Evolutionary conservation across 2,797 vertebrate genomes (phyloP), one percentile per base, ranked within the genome.

Genomic region (Mareca strepera): DNA sequence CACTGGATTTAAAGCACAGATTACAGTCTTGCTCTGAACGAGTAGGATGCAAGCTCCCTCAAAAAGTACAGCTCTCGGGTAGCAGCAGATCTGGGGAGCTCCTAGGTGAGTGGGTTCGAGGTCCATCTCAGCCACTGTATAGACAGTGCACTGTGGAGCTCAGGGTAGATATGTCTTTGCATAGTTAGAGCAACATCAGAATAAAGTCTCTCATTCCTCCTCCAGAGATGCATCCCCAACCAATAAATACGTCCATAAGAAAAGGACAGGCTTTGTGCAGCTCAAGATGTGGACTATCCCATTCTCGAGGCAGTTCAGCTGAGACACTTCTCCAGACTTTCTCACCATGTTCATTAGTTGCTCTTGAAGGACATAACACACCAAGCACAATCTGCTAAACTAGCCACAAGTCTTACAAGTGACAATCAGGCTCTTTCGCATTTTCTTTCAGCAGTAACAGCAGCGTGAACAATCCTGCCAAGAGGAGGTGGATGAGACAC

Each of bases 141-240:
- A 6, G 5, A 21, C 46, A 17, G 8, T 63, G 21, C 23, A 18
- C 0, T 0, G 5, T 6, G 15, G 12, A 64, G 3, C 12, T 11
- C 4, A 0, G 7, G 6, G 25, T 17, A 66, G 29, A 68, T 0
- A 4, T 17, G 11, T 28, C 14, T 76, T 79, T 79, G 63, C 60
- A 63, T 11, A 26, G 26, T 11, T 23, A 52, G 35, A 62, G 16
- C 0, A 1, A 46, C 46, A 58, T 33, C 55, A 25, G 5, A 14
- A 2, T 35, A 26, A 28, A 33, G 35, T 21, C 18, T 66, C 11
- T 64, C 25, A 39, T 76, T 67, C 37, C 17, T 70, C 35, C 44
- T 68, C 37, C 41, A 29, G 26, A 48, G 22, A 26, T 41, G 15
- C 28, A 70, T 59, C 9, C 26, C 22, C 37, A 62, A 21, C 8